Conservation (phyloP, 2,888 invertebrate genomes). For the Candidula unifasciata region DNA sequence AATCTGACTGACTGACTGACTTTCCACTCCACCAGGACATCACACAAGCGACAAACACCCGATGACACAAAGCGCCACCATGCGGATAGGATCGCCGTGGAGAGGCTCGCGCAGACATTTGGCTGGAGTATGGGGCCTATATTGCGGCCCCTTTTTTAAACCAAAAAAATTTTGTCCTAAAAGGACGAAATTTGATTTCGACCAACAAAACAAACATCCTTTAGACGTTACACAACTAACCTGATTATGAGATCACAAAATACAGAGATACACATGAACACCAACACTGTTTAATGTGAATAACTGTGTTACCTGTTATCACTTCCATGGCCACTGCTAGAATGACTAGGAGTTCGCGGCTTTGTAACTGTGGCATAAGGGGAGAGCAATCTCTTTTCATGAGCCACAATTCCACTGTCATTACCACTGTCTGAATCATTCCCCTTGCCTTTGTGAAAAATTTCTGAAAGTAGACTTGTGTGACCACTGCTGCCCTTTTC, state of each 20-base stretch:
- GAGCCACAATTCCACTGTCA: conserved; percentile 74
- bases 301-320: conserved; percentile 63
- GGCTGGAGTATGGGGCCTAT: too few relatives aligned
- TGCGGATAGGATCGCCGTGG: too few relatives aligned
- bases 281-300: not conserved
- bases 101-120: too few relatives aligned
- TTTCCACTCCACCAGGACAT: too few relatives aligned
- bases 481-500: conserved; percentile 58
- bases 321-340: conserved; percentile 78
- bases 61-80: too few relatives aligned
- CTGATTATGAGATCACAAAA: not conserved
- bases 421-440: conserved; percentile 76
- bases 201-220: too few relatives aligned
- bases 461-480: conserved; percentile 36
- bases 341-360: conserved; percentile 75
- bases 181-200: too few relatives aligned
- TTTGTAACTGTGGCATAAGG: conserved; percentile 78
- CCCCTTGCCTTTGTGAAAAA: conserved; percentile 39
- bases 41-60: too few relatives aligned
- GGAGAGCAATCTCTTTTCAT: conserved; percentile 73
- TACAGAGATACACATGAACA: not conserved
- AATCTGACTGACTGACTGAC: too few relatives aligned
- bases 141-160: too few relatives aligned
- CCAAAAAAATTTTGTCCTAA: too few relatives aligned
- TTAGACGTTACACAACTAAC: too few relatives aligned